A percentile compares a stretch with the other conserved stretches of the same genome.
Evolutionary conservation across 2,797 vertebrate species (phyloP).

Genomic region (Steatocranus sp.): DNA sequence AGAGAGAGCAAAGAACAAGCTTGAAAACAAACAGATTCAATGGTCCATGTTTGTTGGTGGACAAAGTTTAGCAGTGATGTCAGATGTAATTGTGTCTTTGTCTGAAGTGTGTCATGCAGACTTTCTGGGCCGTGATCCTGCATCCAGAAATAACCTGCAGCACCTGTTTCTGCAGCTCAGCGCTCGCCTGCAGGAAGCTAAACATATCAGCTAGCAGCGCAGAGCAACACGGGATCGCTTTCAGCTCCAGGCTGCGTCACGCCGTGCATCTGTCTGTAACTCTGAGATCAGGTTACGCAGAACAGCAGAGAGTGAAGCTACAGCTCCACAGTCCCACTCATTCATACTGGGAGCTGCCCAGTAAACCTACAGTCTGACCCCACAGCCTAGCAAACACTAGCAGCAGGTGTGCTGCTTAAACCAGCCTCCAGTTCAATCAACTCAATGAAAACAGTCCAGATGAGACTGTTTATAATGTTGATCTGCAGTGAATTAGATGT

Average conservation of each 20-base stretch:
- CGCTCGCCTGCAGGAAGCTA: constrained; percentile 32
- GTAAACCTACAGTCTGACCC: not conserved
- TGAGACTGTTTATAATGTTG: not conserved
- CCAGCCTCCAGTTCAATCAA: not conserved
- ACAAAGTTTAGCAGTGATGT: not conserved
- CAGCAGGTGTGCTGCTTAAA: not conserved
- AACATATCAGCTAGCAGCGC: constrained; percentile 32
- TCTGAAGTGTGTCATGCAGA: constrained; percentile 2
- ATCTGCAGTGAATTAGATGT: not conserved
- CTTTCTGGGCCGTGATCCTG: constrained; percentile 13
- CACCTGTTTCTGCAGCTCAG: constrained; percentile 65
- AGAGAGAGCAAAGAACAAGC: not conserved
- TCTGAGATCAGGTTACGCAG: constrained; percentile 10
- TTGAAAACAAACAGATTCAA: not conserved
- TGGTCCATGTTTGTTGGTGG: not conserved
- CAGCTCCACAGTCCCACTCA: not conserved
- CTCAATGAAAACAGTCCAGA: not conserved
- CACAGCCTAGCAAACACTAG: not conserved
- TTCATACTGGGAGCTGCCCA: not conserved
- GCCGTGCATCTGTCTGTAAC: not conserved
- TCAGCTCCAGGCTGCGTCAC: constrained; percentile 13
- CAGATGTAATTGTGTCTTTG: constrained; percentile 12
- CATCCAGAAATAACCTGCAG: constrained; percentile 57
- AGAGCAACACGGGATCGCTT: not conserved
- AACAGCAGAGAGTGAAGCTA: not conserved